Percentiles rank a stretch among this genome's conserved stretches.
phyloP scores from a whole-genome alignment of 2,888 invertebrate species.

The Agonopterix arenella region DNA sequence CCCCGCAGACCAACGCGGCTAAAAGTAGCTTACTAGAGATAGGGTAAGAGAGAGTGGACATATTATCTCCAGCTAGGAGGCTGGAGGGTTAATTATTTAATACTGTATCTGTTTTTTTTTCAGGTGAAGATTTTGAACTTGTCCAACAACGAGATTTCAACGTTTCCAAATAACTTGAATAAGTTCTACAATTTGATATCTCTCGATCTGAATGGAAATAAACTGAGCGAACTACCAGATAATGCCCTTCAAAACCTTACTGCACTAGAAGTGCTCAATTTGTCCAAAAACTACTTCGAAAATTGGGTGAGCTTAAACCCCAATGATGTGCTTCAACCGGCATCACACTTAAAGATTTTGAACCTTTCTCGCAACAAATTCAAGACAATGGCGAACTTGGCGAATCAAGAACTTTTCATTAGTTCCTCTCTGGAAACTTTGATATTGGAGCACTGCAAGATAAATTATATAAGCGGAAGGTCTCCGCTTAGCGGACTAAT shows the following conservation, averaged over 20 bases:
- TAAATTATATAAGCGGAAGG: conserved; percentile 68
- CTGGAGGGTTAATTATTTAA: no score
- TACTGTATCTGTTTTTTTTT: conserved; percentile 19
- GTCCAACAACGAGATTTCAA: conserved; percentile 78
- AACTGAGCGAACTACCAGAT: conserved; percentile 61
- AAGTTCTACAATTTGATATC: conserved; percentile 41
- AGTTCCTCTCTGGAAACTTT: conserved; percentile 77
- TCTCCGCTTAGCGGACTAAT: conserved; percentile 68
- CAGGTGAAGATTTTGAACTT: conserved; percentile 81
- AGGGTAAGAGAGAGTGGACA: no score
- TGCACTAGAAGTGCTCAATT: conserved; percentile 75
- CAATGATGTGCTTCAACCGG: conserved; percentile 62
- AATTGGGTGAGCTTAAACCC: conserved; percentile 77
- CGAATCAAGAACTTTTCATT: conserved; percentile 69
- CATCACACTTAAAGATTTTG: conserved; percentile 73
- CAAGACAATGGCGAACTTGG: conserved; percentile 63
- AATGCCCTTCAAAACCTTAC: conserved; percentile 70
- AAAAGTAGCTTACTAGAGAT: no score
- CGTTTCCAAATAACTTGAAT: conserved; percentile 64
- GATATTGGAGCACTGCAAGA: conserved; percentile 79
- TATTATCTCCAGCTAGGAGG: no score
- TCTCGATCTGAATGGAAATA: conserved; percentile 67
- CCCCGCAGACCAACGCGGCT: no score
- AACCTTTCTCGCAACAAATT: conserved; percentile 81
- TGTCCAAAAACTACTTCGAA: conserved; percentile 79